Conservation (phyloP, 2,888 invertebrate genomes). For the Epicampocera succincta region DNA sequence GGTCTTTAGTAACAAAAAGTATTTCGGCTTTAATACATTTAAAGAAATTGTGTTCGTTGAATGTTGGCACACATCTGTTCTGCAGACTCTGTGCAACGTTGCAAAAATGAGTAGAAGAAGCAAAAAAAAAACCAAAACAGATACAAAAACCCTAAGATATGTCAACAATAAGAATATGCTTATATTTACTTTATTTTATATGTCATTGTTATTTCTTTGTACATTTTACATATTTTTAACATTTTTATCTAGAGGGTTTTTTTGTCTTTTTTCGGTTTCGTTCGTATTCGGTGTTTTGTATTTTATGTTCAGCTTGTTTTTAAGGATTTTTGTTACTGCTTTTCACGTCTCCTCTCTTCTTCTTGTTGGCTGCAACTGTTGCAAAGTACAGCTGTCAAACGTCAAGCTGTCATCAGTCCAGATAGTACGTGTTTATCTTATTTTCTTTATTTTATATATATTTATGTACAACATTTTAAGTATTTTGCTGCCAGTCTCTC, state of each 20-base stretch:
- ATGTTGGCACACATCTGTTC: too few species aligned
- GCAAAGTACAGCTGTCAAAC: conserved; percentile 65
- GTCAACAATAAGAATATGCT: conserved; percentile 63
- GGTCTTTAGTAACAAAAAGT: too few species aligned
- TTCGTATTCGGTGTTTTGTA: too few species aligned
- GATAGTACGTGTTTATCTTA: conserved; percentile 68
- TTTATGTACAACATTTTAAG: too few species aligned
- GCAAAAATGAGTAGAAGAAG: background rate
- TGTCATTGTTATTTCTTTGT: conserved; percentile 58
- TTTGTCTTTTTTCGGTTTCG: conserved; percentile 3
- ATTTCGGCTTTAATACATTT: too few species aligned
- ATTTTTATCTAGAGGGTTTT: conserved; percentile 55
- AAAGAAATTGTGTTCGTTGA: too few species aligned
- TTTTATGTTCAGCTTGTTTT: conserved; percentile 17
- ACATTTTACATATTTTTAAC: conserved; percentile 42
- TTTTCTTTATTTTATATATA: conserved; percentile 28
- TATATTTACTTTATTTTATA: conserved; percentile 57
- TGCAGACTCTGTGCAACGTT: too few species aligned
- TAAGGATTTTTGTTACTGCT: background rate
- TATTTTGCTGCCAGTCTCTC: background rate
- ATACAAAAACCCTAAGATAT: conserved; percentile 29
- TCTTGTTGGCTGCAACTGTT: conserved; percentile 53
- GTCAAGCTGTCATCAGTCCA: conserved; percentile 68
- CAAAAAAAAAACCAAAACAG: background rate
- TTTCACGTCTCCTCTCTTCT: too few species aligned